These are phyloP conservation scores for Brenthis ino DNA, from an alignment of 2,888 invertebrate genomes.

Conservation along the genomic window DNA sequence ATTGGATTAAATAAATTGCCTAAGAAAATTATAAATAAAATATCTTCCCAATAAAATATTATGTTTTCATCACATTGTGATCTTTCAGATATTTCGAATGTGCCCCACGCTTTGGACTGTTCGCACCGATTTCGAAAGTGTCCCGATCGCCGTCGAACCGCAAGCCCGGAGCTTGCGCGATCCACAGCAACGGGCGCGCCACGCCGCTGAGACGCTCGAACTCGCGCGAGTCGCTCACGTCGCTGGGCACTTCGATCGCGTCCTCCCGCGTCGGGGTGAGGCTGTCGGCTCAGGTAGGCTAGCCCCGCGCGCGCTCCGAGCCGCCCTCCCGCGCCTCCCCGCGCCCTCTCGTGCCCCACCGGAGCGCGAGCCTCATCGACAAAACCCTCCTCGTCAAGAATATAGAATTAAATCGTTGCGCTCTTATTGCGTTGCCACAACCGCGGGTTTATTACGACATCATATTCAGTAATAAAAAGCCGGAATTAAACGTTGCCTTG, in stretches of 20 bases:
- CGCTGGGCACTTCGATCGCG: constrained; percentile 84
- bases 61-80: constrained; percentile 1
- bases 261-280: constrained; percentile 86
- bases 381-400: constrained; percentile 73
- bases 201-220: constrained; percentile 86
- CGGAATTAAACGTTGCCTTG: constrained; percentile 60
- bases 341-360: constrained; percentile 60
- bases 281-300: constrained; percentile 86
- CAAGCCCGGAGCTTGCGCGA: constrained; percentile 84
- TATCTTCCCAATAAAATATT: not conserved
- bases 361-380: constrained; percentile 68
- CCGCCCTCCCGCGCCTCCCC: constrained; percentile 55
- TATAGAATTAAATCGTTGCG: constrained; percentile 72
- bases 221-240: constrained; percentile 92
- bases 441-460: constrained; percentile 74
- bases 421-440: constrained; percentile 72
- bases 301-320: constrained; percentile 79
- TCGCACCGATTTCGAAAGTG: constrained; percentile 96
- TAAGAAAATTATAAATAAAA: not conserved
- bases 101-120: constrained; percentile 93
- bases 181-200: constrained; percentile 84
- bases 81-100: constrained; percentile 94
- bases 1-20: not conserved
- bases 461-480: constrained; percentile 55
- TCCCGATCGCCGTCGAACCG: constrained; percentile 90